Evolutionary conservation across 53 echinoderm and acorn worm genomes (phyloP).

Genomic region (Patiria pectinifera): DNA sequence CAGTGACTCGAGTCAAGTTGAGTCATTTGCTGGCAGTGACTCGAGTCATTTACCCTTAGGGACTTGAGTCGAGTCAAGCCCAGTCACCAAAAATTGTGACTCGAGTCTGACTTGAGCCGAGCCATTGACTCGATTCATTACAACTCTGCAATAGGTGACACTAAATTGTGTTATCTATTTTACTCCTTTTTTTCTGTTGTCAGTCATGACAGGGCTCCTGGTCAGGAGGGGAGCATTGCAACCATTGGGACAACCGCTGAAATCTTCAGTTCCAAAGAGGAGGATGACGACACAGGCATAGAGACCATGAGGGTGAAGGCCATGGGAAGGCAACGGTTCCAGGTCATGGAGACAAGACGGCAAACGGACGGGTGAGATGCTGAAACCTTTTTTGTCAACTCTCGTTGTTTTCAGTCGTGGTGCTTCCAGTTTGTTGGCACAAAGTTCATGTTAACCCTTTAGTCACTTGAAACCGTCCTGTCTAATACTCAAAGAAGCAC

Average conservation of each 20-base stretch:
- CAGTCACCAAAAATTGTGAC: too few relatives aligned
- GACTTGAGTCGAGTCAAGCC: too few relatives aligned
- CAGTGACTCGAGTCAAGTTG: too few relatives aligned
- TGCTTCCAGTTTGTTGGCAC: background rate
- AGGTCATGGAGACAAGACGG: constrained; percentile 87
- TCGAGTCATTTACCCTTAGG: too few relatives aligned
- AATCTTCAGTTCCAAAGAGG: constrained; percentile 92
- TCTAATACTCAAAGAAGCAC: too few relatives aligned
- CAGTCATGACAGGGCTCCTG: constrained; percentile 60
- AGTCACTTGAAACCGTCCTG: too few relatives aligned
- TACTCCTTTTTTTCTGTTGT: background rate
- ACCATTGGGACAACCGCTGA: constrained; percentile 93
- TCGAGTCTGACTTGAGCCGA: too few relatives aligned
- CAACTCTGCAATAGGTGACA: too few relatives aligned
- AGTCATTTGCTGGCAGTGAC: too few relatives aligned
- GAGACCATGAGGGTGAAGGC: constrained; percentile 95
- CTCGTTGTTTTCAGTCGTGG: background rate
- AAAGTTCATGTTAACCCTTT: too few relatives aligned
- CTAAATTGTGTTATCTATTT: background rate
- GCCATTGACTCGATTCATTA: too few relatives aligned
- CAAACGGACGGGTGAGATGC: constrained; percentile 90
- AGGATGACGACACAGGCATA: constrained; percentile 79
- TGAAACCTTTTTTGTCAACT: background rate
- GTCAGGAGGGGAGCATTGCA: constrained; percentile 26
- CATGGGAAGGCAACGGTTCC: constrained; percentile 91